phyloP scores from a whole-genome alignment of 2,113 vertebrate genomes.

The Cariama cristata region DNA sequence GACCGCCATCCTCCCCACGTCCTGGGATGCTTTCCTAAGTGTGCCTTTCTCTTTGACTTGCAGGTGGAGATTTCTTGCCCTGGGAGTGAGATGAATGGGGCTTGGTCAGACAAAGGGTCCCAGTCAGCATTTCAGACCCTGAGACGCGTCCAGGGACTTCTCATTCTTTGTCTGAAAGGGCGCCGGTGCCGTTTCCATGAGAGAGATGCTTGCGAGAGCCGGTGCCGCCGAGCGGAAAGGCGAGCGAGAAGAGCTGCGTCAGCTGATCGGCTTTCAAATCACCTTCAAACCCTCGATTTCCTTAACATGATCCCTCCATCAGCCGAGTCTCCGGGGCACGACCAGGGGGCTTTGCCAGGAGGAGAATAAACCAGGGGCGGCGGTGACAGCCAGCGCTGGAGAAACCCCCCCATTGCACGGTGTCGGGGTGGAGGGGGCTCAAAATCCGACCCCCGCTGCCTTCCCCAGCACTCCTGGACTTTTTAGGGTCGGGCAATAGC shows the following conservation, averaged over 20 bases:
- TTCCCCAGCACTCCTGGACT: neutral
- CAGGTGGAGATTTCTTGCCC: slow-evolving; percentile 76
- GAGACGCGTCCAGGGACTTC: neutral
- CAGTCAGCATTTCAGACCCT: slow-evolving; percentile 16
- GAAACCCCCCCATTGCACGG: neutral
- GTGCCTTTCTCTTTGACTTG: slow-evolving; percentile 29
- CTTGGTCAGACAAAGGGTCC: slow-evolving; percentile 54
- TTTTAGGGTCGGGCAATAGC: neutral
- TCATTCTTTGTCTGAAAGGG: slow-evolving; percentile 5
- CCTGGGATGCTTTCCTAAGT: neutral
- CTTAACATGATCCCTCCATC: slow-evolving; percentile 61
- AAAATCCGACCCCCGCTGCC: neutral
- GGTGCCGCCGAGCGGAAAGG: slow-evolving; percentile 63
- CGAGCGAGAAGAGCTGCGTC: slow-evolving; percentile 53
- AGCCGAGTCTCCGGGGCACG: slow-evolving; percentile 6
- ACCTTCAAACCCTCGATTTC: slow-evolving; percentile 67
- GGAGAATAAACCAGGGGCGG: slow-evolving; percentile 5
- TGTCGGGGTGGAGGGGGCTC: too few species aligned
- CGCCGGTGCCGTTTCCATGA: slow-evolving; percentile 44
- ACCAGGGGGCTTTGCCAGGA: slow-evolving; percentile 25
- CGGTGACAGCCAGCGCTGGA: neutral
- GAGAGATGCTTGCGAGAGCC: slow-evolving; percentile 51
- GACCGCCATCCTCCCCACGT: accelerated
- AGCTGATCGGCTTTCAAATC: slow-evolving; percentile 81
- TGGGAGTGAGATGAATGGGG: slow-evolving; percentile 58